Evolutionary conservation across 1,140 invertebrate genomes (phyloP), one percentile per base, ranked within the genome.

Genomic region (Conus ventricosus): DNA sequence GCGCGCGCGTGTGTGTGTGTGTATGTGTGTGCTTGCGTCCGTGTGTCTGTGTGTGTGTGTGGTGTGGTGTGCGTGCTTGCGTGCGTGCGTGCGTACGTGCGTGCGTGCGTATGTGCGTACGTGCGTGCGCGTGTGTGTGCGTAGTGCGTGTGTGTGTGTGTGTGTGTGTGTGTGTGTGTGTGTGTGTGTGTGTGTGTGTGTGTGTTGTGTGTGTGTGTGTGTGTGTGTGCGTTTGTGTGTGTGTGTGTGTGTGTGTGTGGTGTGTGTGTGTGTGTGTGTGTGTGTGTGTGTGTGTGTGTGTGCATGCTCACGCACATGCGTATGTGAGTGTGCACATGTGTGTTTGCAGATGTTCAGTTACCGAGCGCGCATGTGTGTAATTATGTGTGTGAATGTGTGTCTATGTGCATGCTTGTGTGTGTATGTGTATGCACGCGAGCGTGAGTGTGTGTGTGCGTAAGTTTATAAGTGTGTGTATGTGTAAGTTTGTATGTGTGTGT

Each of bases 391-490:
- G 20, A 27, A 63, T 39, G 25, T 60, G 57, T 15, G 4, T 39
- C 39, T 39, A 39, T 60, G 57, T 60, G 57, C 5, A 39, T 39
- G 39, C 57, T n/a, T n/a, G 15, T 15, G 57, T 60, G 57, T 60
- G 57, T 60, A 60, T 11, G 8, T 60, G 57, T 60, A 60, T 60
- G 39, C 39, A 39, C 5, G 57, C 15, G 15, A 1, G 15, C 57
- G 15, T 60, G 57, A 15, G 8, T 39, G 39, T 39, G 39, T 39
- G 39, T 39, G 39, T 5, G n/a, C 95, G 20, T 94, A 96, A 96
- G 90, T 93, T 96, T 75, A 96, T 96, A 17, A 95, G 93, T 96
- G 96, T 96, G 94, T 96, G 96, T 96, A 90, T 86, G 15, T 5
- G 25, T 23, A 17, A 8, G 4, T 63, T 60, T 23, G n/a, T 87